Percentiles rank a stretch among this genome's conserved stretches.
Evolutionary conservation across 1,140 invertebrate species (phyloP).

Genomic region (Drosophila repleta): DNA sequence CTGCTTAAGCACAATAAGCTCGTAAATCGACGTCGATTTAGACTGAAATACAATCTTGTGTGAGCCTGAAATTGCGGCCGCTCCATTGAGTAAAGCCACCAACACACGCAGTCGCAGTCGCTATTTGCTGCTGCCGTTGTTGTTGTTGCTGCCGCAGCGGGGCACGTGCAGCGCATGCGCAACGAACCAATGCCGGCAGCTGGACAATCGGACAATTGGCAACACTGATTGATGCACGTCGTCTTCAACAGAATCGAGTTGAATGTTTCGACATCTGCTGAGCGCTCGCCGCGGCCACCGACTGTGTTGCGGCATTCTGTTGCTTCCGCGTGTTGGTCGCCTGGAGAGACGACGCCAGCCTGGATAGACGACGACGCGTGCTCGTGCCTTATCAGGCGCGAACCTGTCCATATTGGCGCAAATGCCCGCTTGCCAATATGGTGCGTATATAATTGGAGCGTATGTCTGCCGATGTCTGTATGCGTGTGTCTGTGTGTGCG

Average conservation of each 20-base stretch:
- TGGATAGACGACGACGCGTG: conserved; percentile 56
- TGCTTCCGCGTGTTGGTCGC: conserved; percentile 73
- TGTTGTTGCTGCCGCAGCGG: conserved; percentile 9
- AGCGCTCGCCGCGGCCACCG: conserved; percentile 32
- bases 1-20: conserved; percentile 55
- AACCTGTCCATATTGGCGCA: conserved; percentile 76
- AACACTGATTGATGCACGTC: conserved; percentile 73
- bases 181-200: conserved; percentile 45
- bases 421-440: conserved; percentile 56
- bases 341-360: conserved; percentile 47
- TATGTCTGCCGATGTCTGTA: conserved; percentile 16
- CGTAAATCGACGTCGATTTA: conserved; percentile 76
- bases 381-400: conserved; percentile 73
- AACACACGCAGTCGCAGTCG: conserved; percentile 33
- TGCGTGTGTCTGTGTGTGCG: conserved; percentile 2
- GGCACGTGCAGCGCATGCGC: conserved; percentile 69
- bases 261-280: conserved; percentile 65
- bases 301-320: conserved; percentile 39
- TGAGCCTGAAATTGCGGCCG: conserved; percentile 43
- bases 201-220: conserved; percentile 20
- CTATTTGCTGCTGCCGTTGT: background rate
- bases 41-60: conserved; percentile 70
- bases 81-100: conserved; percentile 68
- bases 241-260: conserved; percentile 64
- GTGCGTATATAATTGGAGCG: conserved; percentile 50